Evolutionary conservation across 2,888 invertebrate genomes (phyloP), one percentile per base, ranked within the genome.

Genomic region (Pristionchus arcanus): DNA sequence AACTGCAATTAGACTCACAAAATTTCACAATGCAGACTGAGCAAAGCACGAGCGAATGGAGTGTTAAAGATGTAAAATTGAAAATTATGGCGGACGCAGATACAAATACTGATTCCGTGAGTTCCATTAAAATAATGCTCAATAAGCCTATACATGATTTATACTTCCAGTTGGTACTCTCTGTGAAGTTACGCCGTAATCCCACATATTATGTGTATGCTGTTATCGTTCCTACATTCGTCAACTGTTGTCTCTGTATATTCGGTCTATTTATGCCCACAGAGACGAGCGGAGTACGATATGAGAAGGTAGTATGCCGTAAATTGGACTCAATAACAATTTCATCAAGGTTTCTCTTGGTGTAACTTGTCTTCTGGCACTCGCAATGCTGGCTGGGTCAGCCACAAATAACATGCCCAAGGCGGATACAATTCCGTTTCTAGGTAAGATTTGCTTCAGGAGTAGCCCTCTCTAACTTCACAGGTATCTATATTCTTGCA

Each of bases 181-280:
- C 74, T 3, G 42, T 88, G 19, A 55, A 37, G 13, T 2, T 88
- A 16, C 71, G 74, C 7, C 87, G 87, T 0, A 53, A 74, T 34
- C 55, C 87, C 2, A 28, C 49, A 5, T 55, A 71, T 13, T 88
- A 88, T 55, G 74, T 89, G 31, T 81, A 42, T 28, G 28, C 37
- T 21, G 42, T 81, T 7, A 42, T 89, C 42, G 42, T 89, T 28
- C 77, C 89, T 16, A 81, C 89, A 1, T 89, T 89, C 66, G 42
- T 89, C 81, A 81, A 49, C 66, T 77, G 81, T 42, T 49, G 34
- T 7, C 77, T 89, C 0, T 89, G 89, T 49, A 89, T 89, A 0
- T 89, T 89, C 49, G 89, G 89, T 25, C 81, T 89, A 7, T 89
- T 89, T 66, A 89, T 89, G 77, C 89, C 89, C 16, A 81, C 89